phyloP scores from a whole-genome alignment of 37 sponge, comb jelly and placozoan genomes.

The Halisarca cf. caerulea region DNA sequence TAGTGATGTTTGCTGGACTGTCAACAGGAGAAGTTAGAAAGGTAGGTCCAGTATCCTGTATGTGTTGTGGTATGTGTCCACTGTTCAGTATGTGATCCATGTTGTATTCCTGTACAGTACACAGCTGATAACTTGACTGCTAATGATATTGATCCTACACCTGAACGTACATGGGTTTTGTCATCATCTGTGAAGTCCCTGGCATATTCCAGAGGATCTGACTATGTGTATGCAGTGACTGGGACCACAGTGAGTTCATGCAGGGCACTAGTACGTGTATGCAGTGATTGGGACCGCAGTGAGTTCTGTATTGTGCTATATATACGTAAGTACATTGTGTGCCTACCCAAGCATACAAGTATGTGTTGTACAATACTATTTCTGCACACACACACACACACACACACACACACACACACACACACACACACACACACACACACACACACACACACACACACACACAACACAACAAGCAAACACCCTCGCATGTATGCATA shows the following conservation, averaged over 20 bases:
- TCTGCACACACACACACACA: too few relatives aligned
- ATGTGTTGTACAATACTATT: too few relatives aligned
- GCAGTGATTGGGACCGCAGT: too few relatives aligned
- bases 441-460: too few relatives aligned
- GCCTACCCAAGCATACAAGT: too few relatives aligned
- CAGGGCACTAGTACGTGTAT: background rate
- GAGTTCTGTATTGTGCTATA: too few relatives aligned
- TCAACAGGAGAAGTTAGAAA: constrained; percentile 3
- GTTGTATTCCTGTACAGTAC: background rate
- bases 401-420: too few relatives aligned
- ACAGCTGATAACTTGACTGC: background rate
- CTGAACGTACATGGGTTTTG: constrained; percentile 14
- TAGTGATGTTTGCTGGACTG: constrained; percentile 8
- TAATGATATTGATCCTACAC: background rate
- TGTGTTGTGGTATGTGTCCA: background rate
- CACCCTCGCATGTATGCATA: too few relatives aligned
- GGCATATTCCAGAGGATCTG: constrained; percentile 38
- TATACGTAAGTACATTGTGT: too few relatives aligned
- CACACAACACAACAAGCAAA: too few relatives aligned
- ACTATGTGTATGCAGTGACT: constrained; percentile 46
- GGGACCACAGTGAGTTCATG: constrained; percentile 20
- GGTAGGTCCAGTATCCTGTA: constrained; percentile 1
- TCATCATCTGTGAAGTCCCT: constrained; percentile 33
- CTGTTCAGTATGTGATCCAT: background rate
- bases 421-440: too few relatives aligned